Conservation (phyloP, 2,797 vertebrate genomes). For the Sus cebifrons region DNA sequence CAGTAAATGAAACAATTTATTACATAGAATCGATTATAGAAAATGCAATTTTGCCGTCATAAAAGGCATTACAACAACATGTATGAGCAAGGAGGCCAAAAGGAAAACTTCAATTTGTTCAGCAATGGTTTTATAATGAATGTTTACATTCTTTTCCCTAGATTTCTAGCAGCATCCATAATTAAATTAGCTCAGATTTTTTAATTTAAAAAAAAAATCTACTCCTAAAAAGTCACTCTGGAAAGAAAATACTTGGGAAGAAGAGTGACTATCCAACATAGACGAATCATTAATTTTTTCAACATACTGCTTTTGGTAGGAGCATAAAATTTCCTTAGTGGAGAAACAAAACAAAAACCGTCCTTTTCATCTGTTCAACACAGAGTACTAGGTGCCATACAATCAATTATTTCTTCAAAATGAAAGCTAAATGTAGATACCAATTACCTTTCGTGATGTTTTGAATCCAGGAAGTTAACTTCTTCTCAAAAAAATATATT, state of each 20-base stretch:
- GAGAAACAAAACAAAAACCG: not conserved
- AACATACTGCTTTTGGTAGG: not conserved
- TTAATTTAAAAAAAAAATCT: not conserved
- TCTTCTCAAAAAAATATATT: not conserved
- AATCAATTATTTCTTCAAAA: not conserved
- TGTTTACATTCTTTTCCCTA: not conserved
- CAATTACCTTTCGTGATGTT: not conserved
- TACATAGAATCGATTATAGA: not conserved
- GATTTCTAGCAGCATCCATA: not conserved
- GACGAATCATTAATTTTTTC: not conserved
- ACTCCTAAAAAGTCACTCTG: not conserved
- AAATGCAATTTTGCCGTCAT: not conserved
- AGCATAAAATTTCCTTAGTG: not conserved
- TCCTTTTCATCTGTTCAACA: not conserved
- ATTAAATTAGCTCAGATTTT: not conserved
- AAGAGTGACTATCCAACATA: not conserved
- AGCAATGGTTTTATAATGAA: slow-evolving; percentile 14
- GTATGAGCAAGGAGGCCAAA: not conserved
- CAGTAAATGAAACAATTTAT: not conserved
- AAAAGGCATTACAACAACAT: not conserved
- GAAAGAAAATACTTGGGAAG: slow-evolving; percentile 2
- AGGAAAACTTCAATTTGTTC: not conserved
- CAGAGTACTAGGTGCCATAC: not conserved
- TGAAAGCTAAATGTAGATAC: not conserved
- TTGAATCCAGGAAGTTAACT: not conserved